These are phyloP conservation scores for cat (Felis catus) DNA, from an alignment of 2,113 vertebrate genomes.

Conservation along the genomic window DNA sequence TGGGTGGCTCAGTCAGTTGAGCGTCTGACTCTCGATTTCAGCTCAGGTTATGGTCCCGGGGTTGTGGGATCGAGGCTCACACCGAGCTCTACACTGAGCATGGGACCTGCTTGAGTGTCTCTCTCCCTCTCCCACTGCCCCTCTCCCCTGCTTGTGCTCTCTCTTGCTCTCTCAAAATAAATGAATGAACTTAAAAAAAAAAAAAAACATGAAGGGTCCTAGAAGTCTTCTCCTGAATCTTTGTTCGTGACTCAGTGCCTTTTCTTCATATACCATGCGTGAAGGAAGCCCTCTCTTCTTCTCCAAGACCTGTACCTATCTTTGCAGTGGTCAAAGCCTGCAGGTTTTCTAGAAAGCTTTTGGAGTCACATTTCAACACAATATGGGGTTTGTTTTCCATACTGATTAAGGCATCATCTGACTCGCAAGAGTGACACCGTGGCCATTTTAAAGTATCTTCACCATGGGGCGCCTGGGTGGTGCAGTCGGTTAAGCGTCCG, in stretches of 20 bases:
- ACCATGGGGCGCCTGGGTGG: background rate
- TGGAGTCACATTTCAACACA: background rate
- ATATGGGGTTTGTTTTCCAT: slow-evolving; percentile 29
- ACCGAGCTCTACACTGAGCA: too few relatives aligned
- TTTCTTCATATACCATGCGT: background rate
- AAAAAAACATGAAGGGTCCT: background rate
- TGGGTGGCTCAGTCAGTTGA: too few relatives aligned
- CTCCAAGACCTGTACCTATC: background rate
- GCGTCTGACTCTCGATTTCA: too few relatives aligned
- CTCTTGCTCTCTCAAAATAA: too few relatives aligned
- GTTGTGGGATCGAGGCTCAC: too few relatives aligned
- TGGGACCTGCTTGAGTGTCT: too few relatives aligned
- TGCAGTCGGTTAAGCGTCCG: too few relatives aligned
- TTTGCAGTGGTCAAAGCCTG: background rate
- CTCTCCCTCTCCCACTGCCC: too few relatives aligned
- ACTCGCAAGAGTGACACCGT: background rate
- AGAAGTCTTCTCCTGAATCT: background rate
- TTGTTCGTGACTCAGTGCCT: background rate
- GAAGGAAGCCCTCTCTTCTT: background rate
- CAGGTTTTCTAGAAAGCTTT: slow-evolving; percentile 8
- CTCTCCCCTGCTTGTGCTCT: too few relatives aligned
- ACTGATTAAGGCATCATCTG: background rate
- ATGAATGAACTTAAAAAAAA: too few relatives aligned
- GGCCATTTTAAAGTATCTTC: slow-evolving; percentile 1
- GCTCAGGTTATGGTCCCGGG: too few relatives aligned